These are phyloP conservation scores for Papilio aristodemus DNA, from an alignment of 1,140 invertebrate genomes.

Conservation along the genomic window DNA sequence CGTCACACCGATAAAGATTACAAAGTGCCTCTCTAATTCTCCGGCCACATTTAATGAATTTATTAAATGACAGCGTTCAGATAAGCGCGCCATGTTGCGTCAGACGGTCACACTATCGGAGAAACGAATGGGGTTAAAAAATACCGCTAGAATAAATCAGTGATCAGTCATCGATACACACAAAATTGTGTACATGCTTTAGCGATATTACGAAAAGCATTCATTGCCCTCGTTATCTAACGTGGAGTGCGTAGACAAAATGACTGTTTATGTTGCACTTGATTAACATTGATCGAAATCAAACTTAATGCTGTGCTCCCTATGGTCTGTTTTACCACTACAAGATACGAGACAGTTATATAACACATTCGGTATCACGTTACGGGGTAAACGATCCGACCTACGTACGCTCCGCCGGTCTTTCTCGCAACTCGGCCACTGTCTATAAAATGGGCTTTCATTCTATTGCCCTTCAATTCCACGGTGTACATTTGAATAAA, in stretches of 20 bases:
- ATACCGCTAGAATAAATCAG: conserved; percentile 34
- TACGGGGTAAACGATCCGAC: conserved; percentile 71
- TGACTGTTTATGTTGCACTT: conserved; percentile 33
- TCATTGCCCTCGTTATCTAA: conserved; percentile 50
- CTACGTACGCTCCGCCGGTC: conserved; percentile 65
- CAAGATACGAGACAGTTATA: conserved; percentile 57
- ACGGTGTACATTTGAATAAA: conserved; percentile 21
- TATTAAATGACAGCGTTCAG: conserved; percentile 32
- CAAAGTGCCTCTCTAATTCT: conserved; percentile 24
- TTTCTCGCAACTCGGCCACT: conserved; percentile 61
- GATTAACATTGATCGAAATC: conserved; percentile 37
- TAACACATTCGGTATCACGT: conserved; percentile 66
- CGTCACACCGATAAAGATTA: conserved; percentile 16
- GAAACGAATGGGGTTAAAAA: conserved; percentile 26
- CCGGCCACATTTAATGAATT: conserved; percentile 29
- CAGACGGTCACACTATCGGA: conserved; percentile 27
- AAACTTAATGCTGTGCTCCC: conserved; percentile 34
- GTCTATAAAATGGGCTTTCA: conserved; percentile 39
- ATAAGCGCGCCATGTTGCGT: conserved; percentile 15
- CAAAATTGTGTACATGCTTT: conserved; percentile 47
- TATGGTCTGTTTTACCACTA: conserved; percentile 46
- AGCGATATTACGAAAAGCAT: conserved; percentile 57
- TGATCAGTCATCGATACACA: conserved; percentile 38
- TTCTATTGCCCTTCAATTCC: conserved; percentile 21
- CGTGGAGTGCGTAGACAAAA: conserved; percentile 41